Conservation (phyloP, 2,888 invertebrate species). For the Deroplatys truncata region DNA sequence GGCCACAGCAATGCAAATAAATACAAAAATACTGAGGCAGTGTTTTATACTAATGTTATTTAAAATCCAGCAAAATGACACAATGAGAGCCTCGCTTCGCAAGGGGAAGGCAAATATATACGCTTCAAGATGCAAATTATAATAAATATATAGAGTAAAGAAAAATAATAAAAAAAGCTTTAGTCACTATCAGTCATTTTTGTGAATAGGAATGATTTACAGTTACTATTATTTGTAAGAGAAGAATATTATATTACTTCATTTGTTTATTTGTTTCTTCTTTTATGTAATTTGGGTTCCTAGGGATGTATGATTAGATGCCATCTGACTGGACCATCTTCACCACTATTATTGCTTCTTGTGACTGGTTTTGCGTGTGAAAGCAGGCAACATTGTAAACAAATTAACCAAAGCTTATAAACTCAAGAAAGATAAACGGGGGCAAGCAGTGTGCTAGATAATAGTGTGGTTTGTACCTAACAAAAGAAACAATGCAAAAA, state of each 20-base stretch:
- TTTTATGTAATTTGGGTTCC: constrained; percentile 10
- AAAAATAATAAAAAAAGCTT: constrained; percentile 23
- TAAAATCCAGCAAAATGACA: background rate
- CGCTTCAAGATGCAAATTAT: constrained; percentile 25
- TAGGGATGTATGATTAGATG: background rate
- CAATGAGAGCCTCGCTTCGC: constrained; percentile 13
- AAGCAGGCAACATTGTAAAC: background rate
- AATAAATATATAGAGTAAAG: constrained; percentile 16
- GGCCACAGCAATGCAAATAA: background rate
- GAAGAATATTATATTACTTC: background rate
- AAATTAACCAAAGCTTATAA: background rate
- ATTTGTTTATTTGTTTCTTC: background rate
- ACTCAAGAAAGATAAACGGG: background rate
- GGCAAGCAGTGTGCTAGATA: background rate
- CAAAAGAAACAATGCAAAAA: background rate
- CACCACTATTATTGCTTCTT: background rate
- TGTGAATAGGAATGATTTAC: constrained; percentile 9
- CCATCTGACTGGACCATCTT: background rate
- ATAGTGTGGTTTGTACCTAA: background rate
- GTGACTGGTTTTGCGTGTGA: background rate
- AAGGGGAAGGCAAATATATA: constrained; percentile 32
- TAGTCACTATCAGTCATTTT: constrained; percentile 28
- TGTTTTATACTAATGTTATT: background rate
- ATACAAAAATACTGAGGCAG: background rate
- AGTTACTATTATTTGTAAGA: constrained; percentile 7